Base-by-base conservation (phyloP, 2,888 invertebrate genomes). In the Netelia inedita region DNA sequence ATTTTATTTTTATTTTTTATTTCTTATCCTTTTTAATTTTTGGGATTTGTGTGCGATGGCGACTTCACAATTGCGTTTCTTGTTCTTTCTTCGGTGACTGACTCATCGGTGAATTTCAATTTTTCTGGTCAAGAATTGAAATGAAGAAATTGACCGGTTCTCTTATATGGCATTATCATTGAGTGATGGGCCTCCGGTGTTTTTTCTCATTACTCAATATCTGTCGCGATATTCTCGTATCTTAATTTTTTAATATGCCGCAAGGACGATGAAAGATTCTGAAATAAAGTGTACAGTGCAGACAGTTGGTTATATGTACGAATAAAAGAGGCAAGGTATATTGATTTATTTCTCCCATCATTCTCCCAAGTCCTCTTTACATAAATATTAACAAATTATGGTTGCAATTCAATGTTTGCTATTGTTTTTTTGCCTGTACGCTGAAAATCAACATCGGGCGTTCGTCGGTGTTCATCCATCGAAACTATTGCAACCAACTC, bases 271-370 rank as follows among this genome's bases (percentile, higher is more conserved):
- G 80, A 86, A 88, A 78, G 76, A 68, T 80, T 28, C 35, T 63
- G 82, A 81, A 82, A 83, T 88, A 87, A 87, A 85, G 88, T 89
- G 88, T 90, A 90, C 87, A 88, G 89, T 83, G 89, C 87, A 88
- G 88, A 88, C 87, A 87, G 87, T 89, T 90, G 90, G 87, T 89
- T 89, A 88, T 87, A 87, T 87, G 86, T 89, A 88, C 87, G 87
- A 82, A 88, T 88, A 88, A 90, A 89, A 88, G 81, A 85, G 88
- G 86, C 89, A 88, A 87, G 85, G 82, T 84, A 88, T 87, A 73
- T 68, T 87, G 80, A 88, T 65, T 88, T 79, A 82, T 88, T 85
- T 71, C 46, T 83, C 73, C 85, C 83, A 35, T 21, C 53, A 35
- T 69, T 59, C 41, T 75, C 73, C 79, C 63, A n/a, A 65, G 74